Conservation (phyloP, 2,797 vertebrate genomes). For the Gadopsis marmoratus region DNA sequence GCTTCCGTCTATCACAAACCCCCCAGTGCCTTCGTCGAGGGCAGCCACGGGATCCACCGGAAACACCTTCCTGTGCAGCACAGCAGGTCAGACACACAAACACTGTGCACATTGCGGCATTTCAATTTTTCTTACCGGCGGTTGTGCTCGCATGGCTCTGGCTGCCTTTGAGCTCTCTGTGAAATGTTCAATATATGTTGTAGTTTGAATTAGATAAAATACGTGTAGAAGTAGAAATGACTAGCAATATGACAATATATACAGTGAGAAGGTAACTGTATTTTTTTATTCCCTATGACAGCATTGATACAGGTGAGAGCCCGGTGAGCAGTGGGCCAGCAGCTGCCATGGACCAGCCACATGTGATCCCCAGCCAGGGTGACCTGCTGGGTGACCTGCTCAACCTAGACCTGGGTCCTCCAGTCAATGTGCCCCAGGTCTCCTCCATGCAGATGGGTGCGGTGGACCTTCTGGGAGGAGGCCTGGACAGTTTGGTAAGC, state of each 20-base stretch:
- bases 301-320: slow-evolving; percentile 95
- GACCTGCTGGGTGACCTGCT: slow-evolving; percentile 97
- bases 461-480: slow-evolving; percentile 96
- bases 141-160: no score
- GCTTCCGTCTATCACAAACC: slow-evolving; percentile 98
- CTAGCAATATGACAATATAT: no score
- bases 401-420: slow-evolving; percentile 96
- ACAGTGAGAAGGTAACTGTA: no score
- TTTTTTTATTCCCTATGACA: slow-evolving; percentile 54
- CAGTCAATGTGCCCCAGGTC: slow-evolving; percentile 95
- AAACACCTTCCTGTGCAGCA: slow-evolving; percentile 98
- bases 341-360: slow-evolving; percentile 90
- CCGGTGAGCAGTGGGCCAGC: slow-evolving; percentile 89
- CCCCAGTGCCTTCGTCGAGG: slow-evolving; percentile 97
- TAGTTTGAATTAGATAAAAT: no score
- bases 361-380: slow-evolving; percentile 96
- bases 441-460: slow-evolving; percentile 98
- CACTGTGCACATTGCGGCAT: not conserved
- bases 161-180: no score
- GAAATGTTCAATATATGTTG: no score
- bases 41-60: slow-evolving; percentile 96
- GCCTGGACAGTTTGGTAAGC: slow-evolving; percentile 96
- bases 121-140: no score
- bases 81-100: slow-evolving; percentile 87
- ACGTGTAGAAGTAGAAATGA: no score